Conservation (phyloP, 2,888 invertebrate species). For the Mesopsocus fuscifrons region DNA sequence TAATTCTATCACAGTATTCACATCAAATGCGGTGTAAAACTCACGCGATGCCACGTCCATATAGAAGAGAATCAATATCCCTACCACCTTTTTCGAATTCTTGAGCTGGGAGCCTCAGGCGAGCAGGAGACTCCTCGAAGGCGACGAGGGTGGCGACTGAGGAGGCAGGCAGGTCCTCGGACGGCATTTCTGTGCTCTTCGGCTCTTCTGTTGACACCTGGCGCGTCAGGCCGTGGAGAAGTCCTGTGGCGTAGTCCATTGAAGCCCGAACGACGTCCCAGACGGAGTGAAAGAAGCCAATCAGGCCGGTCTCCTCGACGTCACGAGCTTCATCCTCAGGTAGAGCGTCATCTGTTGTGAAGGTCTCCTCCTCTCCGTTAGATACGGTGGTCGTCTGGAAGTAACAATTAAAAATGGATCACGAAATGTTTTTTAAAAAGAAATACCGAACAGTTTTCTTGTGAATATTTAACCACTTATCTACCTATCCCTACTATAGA, state of each 20-base stretch:
- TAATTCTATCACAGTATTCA: no score
- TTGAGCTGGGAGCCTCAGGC: conserved; percentile 1
- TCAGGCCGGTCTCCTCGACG: no score
- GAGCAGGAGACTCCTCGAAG: background rate
- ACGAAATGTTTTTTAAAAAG: no score
- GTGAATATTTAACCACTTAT: no score
- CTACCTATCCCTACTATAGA: no score
- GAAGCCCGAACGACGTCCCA: conserved; percentile 1
- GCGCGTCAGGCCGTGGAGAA: background rate
- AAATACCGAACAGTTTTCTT: no score
- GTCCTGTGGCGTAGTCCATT: conserved; percentile 1
- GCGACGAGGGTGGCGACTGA: background rate
- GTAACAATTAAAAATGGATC: no score
- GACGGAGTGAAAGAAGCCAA: background rate
- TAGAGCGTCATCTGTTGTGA: no score
- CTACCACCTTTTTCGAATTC: conserved; percentile 7
- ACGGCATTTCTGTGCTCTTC: background rate
- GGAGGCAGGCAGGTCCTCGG: background rate
- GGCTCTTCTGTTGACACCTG: no score
- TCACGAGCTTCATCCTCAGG: background rate
- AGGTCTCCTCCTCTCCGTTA: no score
- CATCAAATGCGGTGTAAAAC: no score
- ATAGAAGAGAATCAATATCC: conserved; percentile 3
- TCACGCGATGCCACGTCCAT: conserved; percentile 6
- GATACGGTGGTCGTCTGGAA: no score